A percentile compares a stretch with the other conserved stretches of the same genome.
Evolutionary conservation across 2,888 invertebrate genomes (phyloP).

Genomic region (Acrobasis repandana): DNA sequence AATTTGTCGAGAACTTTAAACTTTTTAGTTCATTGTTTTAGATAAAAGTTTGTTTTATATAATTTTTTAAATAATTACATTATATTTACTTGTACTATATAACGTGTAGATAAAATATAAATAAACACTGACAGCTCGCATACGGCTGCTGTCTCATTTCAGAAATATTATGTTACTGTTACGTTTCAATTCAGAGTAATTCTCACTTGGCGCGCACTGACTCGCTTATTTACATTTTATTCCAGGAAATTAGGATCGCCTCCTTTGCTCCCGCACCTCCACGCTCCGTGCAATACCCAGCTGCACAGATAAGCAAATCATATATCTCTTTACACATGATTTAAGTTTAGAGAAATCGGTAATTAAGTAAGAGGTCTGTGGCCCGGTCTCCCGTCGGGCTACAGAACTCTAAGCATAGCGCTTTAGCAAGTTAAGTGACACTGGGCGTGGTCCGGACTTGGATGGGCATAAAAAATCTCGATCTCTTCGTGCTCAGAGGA

Average conservation of each 20-base stretch:
- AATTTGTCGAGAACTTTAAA: too few relatives aligned
- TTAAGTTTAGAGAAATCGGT: constrained; percentile 48
- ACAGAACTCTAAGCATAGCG: too few relatives aligned
- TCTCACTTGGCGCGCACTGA: constrained; percentile 27
- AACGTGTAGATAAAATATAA: neutral
- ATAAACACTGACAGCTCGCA: neutral
- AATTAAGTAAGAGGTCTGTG: too few relatives aligned
- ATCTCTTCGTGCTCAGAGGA: too few relatives aligned
- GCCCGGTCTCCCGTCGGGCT: too few relatives aligned
- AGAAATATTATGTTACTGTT: constrained; percentile 22
- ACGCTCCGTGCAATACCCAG: constrained; percentile 56
- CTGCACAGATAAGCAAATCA: constrained; percentile 59
- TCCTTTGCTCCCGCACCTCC: constrained; percentile 35
- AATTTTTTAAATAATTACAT: too few relatives aligned
- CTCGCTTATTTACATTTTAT: constrained; percentile 59
- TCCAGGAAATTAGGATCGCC: constrained; percentile 63
- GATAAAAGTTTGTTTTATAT: too few relatives aligned
- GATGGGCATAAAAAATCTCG: too few relatives aligned
- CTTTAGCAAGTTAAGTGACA: too few relatives aligned
- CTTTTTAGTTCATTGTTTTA: too few relatives aligned
- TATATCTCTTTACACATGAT: constrained; percentile 59
- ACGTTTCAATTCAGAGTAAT: constrained; percentile 36
- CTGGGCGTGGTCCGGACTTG: too few relatives aligned
- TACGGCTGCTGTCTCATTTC: neutral
- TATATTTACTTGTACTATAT: too few relatives aligned